phyloP scores from a whole-genome alignment of 1,140 invertebrate species.

The Trichonephila clavipes region DNA sequence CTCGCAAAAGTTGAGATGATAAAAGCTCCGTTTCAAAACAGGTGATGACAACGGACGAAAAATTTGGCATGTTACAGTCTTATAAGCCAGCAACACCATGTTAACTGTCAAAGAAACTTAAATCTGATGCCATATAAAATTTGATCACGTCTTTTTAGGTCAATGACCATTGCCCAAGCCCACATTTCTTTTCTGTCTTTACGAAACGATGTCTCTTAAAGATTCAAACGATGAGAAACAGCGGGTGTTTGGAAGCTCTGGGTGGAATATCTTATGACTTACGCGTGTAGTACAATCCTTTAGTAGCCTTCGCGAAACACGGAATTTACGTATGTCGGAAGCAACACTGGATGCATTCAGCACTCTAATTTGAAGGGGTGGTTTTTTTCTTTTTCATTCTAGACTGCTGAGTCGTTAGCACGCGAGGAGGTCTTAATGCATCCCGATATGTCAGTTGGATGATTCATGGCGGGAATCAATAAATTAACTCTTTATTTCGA shows the following conservation, averaged over 20 bases:
- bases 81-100: neutral
- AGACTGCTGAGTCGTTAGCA: too few relatives aligned
- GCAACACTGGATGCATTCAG: too few relatives aligned
- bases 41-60: too few relatives aligned
- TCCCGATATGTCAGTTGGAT: too few relatives aligned
- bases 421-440: too few relatives aligned
- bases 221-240: neutral
- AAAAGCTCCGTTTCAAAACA: too few relatives aligned
- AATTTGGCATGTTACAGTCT: too few relatives aligned
- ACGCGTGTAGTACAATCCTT: neutral
- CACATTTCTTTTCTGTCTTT: neutral
- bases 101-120: neutral
- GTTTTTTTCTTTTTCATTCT: neutral
- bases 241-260: neutral
- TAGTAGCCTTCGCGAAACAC: neutral
- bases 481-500: too few relatives aligned
- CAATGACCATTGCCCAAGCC: neutral
- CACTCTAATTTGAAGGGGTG: neutral
- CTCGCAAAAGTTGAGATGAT: too few relatives aligned
- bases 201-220: neutral
- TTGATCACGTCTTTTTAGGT: conserved; percentile 31
- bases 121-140: neutral
- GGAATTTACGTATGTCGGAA: neutral
- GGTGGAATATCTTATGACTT: neutral
- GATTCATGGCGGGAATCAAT: too few relatives aligned